phyloP scores from a whole-genome alignment of 2,797 vertebrate species.

The Malurus splendens region DNA sequence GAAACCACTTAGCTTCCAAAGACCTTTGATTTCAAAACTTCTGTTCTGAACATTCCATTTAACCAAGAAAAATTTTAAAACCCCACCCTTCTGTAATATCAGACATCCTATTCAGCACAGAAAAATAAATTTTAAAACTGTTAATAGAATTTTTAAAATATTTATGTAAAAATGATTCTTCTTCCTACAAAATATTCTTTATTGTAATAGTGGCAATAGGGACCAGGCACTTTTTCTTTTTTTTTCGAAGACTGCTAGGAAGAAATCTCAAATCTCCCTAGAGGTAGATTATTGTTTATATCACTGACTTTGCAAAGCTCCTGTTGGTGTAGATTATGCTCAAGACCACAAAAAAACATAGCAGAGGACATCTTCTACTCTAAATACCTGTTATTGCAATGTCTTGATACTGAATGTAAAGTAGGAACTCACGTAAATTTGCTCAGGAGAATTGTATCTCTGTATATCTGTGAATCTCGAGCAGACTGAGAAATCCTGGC shows the following conservation, averaged over 20 bases:
- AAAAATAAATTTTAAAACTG: background rate
- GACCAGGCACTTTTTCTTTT: background rate
- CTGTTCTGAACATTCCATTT: background rate
- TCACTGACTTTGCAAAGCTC: background rate
- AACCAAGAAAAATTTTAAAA: background rate
- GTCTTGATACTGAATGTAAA: background rate
- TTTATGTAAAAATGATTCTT: background rate
- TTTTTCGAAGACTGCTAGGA: background rate
- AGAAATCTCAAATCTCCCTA: background rate
- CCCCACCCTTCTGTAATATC: background rate
- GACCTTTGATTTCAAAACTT: background rate
- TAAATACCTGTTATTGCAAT: background rate
- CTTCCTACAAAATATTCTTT: background rate
- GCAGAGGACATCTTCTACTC: background rate
- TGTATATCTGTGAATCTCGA: background rate
- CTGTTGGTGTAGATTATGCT: background rate
- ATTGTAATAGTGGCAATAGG: background rate
- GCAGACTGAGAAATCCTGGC: background rate
- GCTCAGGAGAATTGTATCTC: background rate
- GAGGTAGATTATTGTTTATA: background rate
- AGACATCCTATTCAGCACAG: background rate
- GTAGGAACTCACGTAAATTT: fast-evolving
- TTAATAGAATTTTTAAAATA: background rate
- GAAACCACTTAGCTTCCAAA: background rate
- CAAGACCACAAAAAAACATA: background rate